phyloP scores from a whole-genome alignment of 2,888 invertebrate species.

The Meta bourneti region DNA sequence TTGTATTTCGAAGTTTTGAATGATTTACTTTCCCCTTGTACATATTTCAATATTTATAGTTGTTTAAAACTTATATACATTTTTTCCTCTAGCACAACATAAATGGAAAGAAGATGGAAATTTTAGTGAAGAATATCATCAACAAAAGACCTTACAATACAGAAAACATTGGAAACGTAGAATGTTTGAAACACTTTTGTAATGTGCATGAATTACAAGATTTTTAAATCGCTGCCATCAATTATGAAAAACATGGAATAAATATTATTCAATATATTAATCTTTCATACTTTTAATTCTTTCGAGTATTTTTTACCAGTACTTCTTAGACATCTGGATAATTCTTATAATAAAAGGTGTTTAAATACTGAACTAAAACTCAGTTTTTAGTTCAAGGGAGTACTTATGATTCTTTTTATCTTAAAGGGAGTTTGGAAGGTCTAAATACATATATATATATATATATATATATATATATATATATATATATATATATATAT shows the following conservation, averaged over 20 bases:
- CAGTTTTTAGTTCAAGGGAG: background rate
- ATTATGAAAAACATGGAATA: background rate
- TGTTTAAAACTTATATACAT: constrained; percentile 55
- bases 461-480: no score
- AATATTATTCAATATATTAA: background rate
- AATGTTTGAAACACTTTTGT: constrained; percentile 37
- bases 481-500: no score
- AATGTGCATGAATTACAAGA: constrained; percentile 11
- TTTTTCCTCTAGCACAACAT: constrained; percentile 48
- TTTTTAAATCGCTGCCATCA: background rate
- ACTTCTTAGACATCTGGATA: background rate
- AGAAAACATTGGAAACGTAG: constrained; percentile 43
- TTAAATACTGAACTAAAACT: background rate
- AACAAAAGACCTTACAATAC: constrained; percentile 43
- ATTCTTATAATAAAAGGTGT: background rate
- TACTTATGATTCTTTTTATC: background rate
- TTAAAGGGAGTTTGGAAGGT: no score
- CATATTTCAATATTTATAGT: background rate
- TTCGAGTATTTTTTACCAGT: background rate
- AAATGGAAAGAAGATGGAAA: constrained; percentile 70
- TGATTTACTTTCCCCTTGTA: background rate
- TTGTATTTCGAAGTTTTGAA: background rate
- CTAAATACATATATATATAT: no score
- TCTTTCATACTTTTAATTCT: background rate
- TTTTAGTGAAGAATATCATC: constrained; percentile 66